Evolutionary conservation across 2,113 vertebrate genomes (phyloP).

Genomic region (Ptyas mucosa): DNA sequence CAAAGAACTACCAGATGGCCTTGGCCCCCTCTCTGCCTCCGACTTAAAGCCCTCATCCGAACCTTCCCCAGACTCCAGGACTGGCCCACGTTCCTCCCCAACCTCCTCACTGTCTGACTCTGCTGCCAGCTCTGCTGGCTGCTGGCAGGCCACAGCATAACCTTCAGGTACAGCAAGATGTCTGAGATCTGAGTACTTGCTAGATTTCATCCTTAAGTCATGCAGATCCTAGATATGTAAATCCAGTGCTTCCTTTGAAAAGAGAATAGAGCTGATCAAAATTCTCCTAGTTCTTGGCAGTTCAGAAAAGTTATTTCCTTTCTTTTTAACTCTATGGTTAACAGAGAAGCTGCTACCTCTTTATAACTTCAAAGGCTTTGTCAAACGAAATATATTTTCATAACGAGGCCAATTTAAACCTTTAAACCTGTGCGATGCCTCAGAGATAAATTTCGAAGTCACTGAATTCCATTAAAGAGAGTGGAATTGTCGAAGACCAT

Average conservation of each 20-base stretch:
- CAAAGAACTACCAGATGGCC: too few species aligned
- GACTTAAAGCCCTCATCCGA: too few species aligned
- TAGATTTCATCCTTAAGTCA: background rate
- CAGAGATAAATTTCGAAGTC: background rate
- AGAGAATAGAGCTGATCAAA: background rate
- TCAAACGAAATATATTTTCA: slow-evolving; percentile 36
- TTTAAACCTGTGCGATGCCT: slow-evolving; percentile 3
- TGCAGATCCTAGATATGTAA: background rate
- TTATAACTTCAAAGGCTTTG: background rate
- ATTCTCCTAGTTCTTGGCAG: background rate
- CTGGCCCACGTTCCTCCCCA: too few species aligned
- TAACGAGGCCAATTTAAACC: background rate
- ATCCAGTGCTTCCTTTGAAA: background rate
- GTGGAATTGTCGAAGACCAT: background rate
- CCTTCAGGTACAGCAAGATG: background rate
- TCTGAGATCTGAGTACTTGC: background rate
- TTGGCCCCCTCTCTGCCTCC: too few species aligned
- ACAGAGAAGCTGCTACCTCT: background rate
- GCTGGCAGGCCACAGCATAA: background rate
- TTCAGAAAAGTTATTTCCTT: background rate
- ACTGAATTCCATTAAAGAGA: background rate
- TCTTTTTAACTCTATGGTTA: background rate
- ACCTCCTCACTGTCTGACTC: too few species aligned
- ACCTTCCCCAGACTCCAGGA: too few species aligned
- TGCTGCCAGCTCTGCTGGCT: too few species aligned